phyloP scores from a whole-genome alignment of 1,140 invertebrate species.

The Monochamus saltuarius region DNA sequence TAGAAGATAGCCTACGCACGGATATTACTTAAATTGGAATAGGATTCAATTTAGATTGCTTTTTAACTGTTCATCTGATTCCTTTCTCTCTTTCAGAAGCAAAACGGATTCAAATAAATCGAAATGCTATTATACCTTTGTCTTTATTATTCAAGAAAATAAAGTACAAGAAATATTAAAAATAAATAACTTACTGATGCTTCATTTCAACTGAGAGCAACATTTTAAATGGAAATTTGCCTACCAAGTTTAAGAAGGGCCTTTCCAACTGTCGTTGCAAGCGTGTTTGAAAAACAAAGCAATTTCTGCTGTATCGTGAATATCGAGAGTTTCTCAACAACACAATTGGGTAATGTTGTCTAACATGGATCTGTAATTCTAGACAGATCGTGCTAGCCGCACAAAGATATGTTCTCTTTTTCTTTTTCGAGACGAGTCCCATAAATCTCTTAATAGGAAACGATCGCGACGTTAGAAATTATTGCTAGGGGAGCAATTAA shows the following conservation, averaged over 20 bases:
- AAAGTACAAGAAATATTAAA: too few species aligned
- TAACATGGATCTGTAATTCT: slow-evolving; percentile 33
- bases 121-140: too few species aligned
- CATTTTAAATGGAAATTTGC: neutral
- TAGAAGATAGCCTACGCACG: too few species aligned
- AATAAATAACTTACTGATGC: too few species aligned
- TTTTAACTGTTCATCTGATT: too few species aligned
- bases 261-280: slow-evolving; percentile 4
- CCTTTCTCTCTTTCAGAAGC: too few species aligned
- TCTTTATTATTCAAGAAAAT: too few species aligned
- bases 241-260: neutral
- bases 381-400: slow-evolving; percentile 19
- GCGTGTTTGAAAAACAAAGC: slow-evolving; percentile 19
- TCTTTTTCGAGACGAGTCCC: neutral
- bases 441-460: slow-evolving; percentile 18
- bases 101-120: too few species aligned
- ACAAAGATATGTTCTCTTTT: slow-evolving; percentile 27
- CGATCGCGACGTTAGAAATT: slow-evolving; percentile 8
- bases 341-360: slow-evolving; percentile 22
- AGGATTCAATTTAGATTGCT: too few species aligned
- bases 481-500: slow-evolving; percentile 15
- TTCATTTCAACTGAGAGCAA: too few species aligned
- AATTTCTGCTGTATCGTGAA: slow-evolving; percentile 27
- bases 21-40: too few species aligned
- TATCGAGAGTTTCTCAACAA: slow-evolving; percentile 32